phyloP scores from a whole-genome alignment of 2,113 vertebrate species.

The Pandion haliaetus region DNA sequence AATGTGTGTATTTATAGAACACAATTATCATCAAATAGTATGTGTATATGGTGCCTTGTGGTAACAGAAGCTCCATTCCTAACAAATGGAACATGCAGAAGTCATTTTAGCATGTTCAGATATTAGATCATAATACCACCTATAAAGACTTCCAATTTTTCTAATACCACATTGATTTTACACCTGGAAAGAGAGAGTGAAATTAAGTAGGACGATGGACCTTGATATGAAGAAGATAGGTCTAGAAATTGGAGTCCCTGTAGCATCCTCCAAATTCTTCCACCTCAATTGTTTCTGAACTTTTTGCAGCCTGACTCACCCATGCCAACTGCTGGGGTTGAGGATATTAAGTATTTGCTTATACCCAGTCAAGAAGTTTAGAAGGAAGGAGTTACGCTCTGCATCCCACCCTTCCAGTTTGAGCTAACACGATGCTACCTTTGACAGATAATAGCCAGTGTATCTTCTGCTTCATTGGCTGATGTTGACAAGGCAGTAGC shows the following conservation, averaged over 20 bases:
- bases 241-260: neutral
- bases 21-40: neutral
- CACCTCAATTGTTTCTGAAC: neutral
- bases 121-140: neutral
- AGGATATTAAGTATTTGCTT: neutral
- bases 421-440: neutral
- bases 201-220: neutral
- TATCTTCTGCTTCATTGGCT: constrained; percentile 75
- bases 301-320: neutral
- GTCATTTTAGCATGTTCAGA: neutral
- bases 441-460: constrained; percentile 77
- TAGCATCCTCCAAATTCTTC: neutral
- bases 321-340: neutral
- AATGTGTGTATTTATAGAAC: neutral
- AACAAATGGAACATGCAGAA: neutral
- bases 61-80: neutral
- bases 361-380: neutral
- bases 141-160: neutral
- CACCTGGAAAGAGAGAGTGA: neutral
- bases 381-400: neutral
- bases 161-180: neutral
- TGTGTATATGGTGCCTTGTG: neutral
- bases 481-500: constrained; percentile 84
- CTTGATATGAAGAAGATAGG: neutral
- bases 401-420: neutral